These are phyloP conservation scores for Zygaena filipendulae DNA, from an alignment of 2,888 invertebrate genomes.

Conservation along the genomic window DNA sequence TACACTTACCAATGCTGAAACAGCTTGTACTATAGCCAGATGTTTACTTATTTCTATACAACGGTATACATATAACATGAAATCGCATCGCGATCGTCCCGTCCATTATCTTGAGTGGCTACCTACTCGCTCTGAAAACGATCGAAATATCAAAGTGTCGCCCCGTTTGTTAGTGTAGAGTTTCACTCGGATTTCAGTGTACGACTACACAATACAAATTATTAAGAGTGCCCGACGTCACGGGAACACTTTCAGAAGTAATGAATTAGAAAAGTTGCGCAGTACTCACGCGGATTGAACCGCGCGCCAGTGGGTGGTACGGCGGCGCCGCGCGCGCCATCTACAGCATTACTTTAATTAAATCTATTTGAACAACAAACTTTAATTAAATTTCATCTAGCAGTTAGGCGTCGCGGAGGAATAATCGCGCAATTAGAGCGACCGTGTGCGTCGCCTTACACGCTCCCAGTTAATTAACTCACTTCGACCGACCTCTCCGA, in stretches of 20 bases:
- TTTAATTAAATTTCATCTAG: slow-evolving; percentile 71
- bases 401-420: slow-evolving; percentile 69
- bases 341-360: slow-evolving; percentile 71
- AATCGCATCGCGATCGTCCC: slow-evolving; percentile 16
- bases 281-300: slow-evolving; percentile 68
- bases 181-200: slow-evolving; percentile 29
- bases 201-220: slow-evolving; percentile 65
- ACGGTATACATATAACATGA: slow-evolving; percentile 27
- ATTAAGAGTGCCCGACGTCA: slow-evolving; percentile 66
- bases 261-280: slow-evolving; percentile 70
- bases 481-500: slow-evolving; percentile 53
- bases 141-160: slow-evolving; percentile 27
- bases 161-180: slow-evolving; percentile 14
- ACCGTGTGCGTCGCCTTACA: slow-evolving; percentile 68
- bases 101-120: slow-evolving; percentile 33
- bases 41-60: no score
- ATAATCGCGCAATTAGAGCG: slow-evolving; percentile 69
- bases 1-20: no score
- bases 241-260: slow-evolving; percentile 69
- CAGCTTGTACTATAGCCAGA: no score
- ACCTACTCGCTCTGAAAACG: slow-evolving; percentile 19
- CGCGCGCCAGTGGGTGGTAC: slow-evolving; percentile 28
- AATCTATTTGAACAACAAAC: slow-evolving; percentile 72
- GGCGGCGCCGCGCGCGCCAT: slow-evolving; percentile 42
- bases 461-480: slow-evolving; percentile 67